phyloP scores from a whole-genome alignment of 92 coral and sea anemone species.

The Porites cylindrica region DNA sequence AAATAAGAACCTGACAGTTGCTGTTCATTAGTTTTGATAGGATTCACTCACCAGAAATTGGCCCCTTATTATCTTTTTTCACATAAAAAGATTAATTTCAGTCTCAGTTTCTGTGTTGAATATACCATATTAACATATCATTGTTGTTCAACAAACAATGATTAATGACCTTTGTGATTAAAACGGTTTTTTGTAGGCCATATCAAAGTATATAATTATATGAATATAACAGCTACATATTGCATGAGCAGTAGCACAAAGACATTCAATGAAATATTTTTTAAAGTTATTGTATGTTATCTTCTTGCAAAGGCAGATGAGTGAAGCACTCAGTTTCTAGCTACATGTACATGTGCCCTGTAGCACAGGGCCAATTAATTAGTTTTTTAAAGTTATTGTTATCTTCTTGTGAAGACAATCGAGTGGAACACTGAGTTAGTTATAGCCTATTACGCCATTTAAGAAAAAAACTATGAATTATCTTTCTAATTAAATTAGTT shows the following conservation, averaged over 20 bases:
- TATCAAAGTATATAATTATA: slow-evolving; percentile 1
- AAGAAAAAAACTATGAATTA: slow-evolving; percentile 7
- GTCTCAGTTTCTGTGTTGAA: slow-evolving; percentile 28
- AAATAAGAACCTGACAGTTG: too few relatives aligned
- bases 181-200: background rate
- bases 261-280: slow-evolving; percentile 32
- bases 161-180: slow-evolving; percentile 24
- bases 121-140: slow-evolving; percentile 27
- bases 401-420: background rate
- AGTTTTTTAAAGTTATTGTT: background rate
- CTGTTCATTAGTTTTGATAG: too few relatives aligned
- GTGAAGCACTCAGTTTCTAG: too few relatives aligned
- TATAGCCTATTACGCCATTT: slow-evolving; percentile 18
- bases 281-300: slow-evolving; percentile 30
- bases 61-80: slow-evolving; percentile 28
- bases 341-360: too few relatives aligned
- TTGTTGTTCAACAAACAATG: slow-evolving; percentile 30
- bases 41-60: too few relatives aligned
- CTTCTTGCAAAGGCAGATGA: slow-evolving; percentile 31
- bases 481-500: background rate
- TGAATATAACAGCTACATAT: slow-evolving; percentile 26
- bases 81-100: slow-evolving; percentile 32
- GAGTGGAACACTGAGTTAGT: slow-evolving; percentile 21
- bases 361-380: too few relatives aligned
- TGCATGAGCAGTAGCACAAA: slow-evolving; percentile 35